Evolutionary conservation across 2,888 invertebrate genomes (phyloP), one percentile per base, ranked within the genome.

Genomic region (Miltochrista miniata): DNA sequence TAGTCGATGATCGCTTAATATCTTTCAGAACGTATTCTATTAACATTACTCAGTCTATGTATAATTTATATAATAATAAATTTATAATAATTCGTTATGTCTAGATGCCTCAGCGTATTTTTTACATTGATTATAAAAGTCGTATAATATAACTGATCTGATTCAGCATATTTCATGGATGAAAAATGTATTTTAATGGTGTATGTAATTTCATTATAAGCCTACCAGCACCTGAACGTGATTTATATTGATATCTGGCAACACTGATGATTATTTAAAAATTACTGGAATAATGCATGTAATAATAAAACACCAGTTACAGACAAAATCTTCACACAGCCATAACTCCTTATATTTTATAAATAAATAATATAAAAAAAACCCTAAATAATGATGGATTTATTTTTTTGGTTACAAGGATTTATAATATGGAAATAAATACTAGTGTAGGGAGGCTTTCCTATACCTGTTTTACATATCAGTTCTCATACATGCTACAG

Each of bases 301-400:
- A 51, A 54, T 54, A 47, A 55, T 24, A 24, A 24, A 82, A 84
- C 73, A 86, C 79, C 83, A 79, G 85, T 83, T 87, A 87, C 77
- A 85, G 79, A 83, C 79, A 77, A 86, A 76, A 85, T 73, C 81
- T 78, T 89, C 85, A 88, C 90, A 90, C 89, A 90, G 89, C 89
- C 90, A 87, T 90, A 68, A 86, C 87, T 84, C 80, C 82, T 79
- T 85, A 87, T 69, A 63, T 68, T 59, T 66, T 72, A 84, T 83
- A 84, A 86, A 88, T 87, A 89, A 87, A 87, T 80, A 74, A 55
- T 72, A 78, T 71, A 68, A 72, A 74, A 24, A 24, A 24, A 24
- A 24, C 18, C 79, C 83, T 68, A 71, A 80, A 77, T 75, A 74
- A 83, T 82, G 78, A 79, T 72, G 76, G 78, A 79, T 80, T 81